Conservation (phyloP, 2,888 invertebrate species). For the Scaptomyza tumidula region DNA sequence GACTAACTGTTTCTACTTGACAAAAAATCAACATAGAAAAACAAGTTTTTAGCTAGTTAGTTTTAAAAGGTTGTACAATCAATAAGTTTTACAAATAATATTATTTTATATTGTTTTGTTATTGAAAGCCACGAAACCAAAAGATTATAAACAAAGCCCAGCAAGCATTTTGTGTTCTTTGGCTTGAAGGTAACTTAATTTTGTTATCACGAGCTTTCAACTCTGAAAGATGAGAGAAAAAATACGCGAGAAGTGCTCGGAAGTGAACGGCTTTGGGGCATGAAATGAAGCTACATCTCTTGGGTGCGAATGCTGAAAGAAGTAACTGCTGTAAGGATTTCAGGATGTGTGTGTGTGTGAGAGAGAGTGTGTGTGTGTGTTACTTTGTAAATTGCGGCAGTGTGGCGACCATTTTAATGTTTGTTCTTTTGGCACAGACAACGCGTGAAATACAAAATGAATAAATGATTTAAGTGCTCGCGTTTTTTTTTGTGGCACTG, state of each 20-base stretch:
- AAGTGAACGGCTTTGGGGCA: constrained; percentile 43
- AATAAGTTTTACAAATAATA: not conserved
- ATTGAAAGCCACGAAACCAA: not conserved
- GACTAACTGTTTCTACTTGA: not conserved
- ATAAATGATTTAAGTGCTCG: constrained; percentile 59
- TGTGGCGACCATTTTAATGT: constrained; percentile 28
- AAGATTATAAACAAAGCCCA: not conserved
- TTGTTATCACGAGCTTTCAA: constrained; percentile 42
- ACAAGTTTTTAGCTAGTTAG: no score
- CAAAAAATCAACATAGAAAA: not conserved
- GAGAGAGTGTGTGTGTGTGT: constrained; percentile 11
- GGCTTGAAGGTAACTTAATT: constrained; percentile 30
- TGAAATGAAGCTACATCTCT: constrained; percentile 54
- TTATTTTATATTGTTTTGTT: no score
- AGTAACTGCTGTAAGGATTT: constrained; percentile 50
- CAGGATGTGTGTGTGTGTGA: constrained; percentile 5
- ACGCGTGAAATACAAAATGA: constrained; percentile 67
- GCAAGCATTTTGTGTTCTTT: not conserved
- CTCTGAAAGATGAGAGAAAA: constrained; percentile 19
- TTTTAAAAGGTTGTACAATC: no score
- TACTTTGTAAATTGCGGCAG: constrained; percentile 42
- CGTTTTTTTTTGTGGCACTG: constrained; percentile 44
- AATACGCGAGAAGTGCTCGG: constrained; percentile 2
- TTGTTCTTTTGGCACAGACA: constrained; percentile 46
- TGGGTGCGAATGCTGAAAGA: constrained; percentile 34